Percentiles rank a stretch among this genome's conserved stretches.
Conservation (phyloP, 2,888 invertebrate genomes). For the Automeris io region DNA sequence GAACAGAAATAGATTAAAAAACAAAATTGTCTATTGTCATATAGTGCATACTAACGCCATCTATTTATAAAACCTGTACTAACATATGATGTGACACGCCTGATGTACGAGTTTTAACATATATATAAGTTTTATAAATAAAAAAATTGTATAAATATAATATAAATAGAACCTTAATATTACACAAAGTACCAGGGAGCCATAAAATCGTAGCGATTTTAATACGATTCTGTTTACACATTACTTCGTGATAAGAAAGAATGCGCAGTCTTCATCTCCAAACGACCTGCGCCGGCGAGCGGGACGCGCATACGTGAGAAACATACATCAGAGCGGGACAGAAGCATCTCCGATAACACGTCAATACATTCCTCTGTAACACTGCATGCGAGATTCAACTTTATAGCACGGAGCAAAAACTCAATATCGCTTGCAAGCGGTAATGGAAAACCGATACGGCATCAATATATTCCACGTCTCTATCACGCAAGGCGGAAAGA, state of each 20-base stretch:
- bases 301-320: constrained; percentile 59
- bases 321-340: constrained; percentile 55
- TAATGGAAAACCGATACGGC: constrained; percentile 77
- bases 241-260: constrained; percentile 56
- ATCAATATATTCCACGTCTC: constrained; percentile 71
- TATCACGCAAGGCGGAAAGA: constrained; percentile 30
- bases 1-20: too few relatives aligned
- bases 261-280: constrained; percentile 69
- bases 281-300: constrained; percentile 59
- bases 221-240: constrained; percentile 47
- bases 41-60: not conserved
- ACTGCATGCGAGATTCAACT: constrained; percentile 41
- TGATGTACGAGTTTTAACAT: too few relatives aligned
- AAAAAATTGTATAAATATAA: too few relatives aligned
- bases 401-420: constrained; percentile 30
- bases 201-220: constrained; percentile 39
- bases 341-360: constrained; percentile 71
- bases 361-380: constrained; percentile 69
- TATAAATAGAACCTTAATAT: constrained; percentile 24
- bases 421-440: constrained; percentile 28
- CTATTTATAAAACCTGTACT: not conserved
- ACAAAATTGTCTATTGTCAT: too few relatives aligned
- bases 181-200: constrained; percentile 40
- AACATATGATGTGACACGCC: too few relatives aligned
- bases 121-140: too few relatives aligned